phyloP scores from a whole-genome alignment of 2,888 invertebrate species.

The Cancer borealis region DNA sequence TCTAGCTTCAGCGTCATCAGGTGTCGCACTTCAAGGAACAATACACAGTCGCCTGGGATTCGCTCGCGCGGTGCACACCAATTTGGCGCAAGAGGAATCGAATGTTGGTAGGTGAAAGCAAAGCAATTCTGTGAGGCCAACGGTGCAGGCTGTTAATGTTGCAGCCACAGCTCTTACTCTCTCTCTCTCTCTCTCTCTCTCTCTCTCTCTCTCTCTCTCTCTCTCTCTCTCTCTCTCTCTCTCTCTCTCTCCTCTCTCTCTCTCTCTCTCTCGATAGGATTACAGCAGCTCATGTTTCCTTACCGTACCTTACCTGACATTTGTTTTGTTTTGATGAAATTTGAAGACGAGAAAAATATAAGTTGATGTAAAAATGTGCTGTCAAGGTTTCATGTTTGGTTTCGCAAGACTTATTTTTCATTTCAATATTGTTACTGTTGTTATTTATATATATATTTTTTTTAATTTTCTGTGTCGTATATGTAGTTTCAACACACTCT shows the following conservation, averaged over 20 bases:
- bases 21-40: not conserved
- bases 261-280: no score
- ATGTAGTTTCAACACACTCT: not conserved
- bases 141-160: slow-evolving; percentile 21
- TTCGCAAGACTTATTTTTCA: not conserved
- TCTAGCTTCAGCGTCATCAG: not conserved
- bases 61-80: slow-evolving; percentile 9
- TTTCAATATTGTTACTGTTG: not conserved
- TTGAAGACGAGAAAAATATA: no score
- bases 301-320: no score
- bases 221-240: not conserved
- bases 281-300: no score
- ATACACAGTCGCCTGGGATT: not conserved
- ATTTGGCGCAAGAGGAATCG: not conserved
- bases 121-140: not conserved
- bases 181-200: slow-evolving; percentile 10
- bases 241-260: not conserved
- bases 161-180: not conserved
- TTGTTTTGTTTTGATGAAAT: no score
- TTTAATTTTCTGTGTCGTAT: not conserved
- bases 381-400: not conserved
- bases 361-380: no score
- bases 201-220: not conserved
- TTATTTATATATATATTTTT: no score
- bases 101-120: not conserved